Evolutionary conservation across 2,113 vertebrate species (phyloP).

Genomic region (Rhodinocichla rosea): DNA sequence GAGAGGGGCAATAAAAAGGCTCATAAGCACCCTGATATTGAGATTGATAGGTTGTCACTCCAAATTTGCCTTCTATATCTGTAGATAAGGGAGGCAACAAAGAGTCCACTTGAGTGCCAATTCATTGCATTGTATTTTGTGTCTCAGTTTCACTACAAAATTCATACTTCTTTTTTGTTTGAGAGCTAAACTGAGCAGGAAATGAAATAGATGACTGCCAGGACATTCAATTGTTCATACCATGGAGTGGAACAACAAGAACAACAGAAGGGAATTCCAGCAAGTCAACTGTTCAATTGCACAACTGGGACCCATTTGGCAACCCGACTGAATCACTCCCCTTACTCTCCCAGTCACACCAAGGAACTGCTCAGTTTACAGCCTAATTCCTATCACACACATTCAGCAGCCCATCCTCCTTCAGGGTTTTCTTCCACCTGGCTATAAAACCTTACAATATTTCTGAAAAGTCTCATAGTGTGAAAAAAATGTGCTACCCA

Average conservation of each 20-base stretch:
- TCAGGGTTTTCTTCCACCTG: not conserved
- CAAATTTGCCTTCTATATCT: not conserved
- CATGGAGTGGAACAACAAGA: not conserved
- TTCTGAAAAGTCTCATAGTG: not conserved
- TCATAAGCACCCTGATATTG: not conserved
- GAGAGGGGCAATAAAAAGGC: not conserved
- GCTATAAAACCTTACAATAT: not conserved
- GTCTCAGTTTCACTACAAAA: not conserved
- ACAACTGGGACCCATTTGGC: not conserved
- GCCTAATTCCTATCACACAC: not conserved
- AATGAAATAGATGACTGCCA: constrained; percentile 37
- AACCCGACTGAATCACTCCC: not conserved
- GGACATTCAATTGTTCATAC: not conserved
- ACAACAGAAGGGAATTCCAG: not conserved
- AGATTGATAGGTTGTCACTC: not conserved
- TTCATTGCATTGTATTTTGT: not conserved
- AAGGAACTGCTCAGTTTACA: not conserved
- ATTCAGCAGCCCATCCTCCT: not conserved
- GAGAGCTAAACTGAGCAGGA: not conserved
- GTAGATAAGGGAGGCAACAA: not conserved
- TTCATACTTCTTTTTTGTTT: not conserved
- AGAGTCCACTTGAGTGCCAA: not conserved
- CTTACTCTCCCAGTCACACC: not conserved
- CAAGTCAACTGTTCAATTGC: not conserved
- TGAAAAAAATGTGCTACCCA: not conserved